Evolutionary conservation across 2,113 vertebrate species (phyloP).

Genomic region (Plecturocebus donacophilus): DNA sequence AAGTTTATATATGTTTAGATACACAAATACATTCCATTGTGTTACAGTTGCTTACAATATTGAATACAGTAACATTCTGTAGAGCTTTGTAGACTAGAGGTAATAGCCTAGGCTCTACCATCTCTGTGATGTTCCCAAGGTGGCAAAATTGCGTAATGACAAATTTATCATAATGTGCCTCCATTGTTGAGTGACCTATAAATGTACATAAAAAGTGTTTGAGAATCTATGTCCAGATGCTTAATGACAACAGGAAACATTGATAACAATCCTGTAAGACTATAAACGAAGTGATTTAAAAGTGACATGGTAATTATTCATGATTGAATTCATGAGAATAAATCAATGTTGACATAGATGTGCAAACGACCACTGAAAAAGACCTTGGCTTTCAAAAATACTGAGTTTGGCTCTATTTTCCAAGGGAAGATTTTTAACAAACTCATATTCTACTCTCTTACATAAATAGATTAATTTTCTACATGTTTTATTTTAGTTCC

Average conservation of each 20-base stretch:
- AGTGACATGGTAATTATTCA: neutral
- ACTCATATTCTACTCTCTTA: neutral
- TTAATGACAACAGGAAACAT: neutral
- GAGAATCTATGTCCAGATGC: rapidly evolving
- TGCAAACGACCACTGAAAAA: neutral
- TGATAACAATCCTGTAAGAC: neutral
- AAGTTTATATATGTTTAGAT: neutral
- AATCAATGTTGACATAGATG: neutral
- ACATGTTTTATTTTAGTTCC: neutral
- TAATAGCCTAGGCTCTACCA: neutral
- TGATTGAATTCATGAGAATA: neutral
- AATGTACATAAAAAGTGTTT: neutral
- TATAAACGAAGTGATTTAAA: neutral
- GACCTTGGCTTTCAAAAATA: neutral
- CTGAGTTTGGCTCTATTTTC: neutral
- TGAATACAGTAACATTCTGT: neutral
- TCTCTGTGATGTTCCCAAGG: neutral
- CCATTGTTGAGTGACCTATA: neutral
- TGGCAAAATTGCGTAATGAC: neutral
- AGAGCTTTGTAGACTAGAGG: neutral
- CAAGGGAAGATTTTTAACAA: neutral
- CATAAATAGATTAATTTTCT: neutral
- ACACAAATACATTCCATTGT: neutral
- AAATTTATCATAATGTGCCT: neutral
- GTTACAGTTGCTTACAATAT: neutral